Evolutionary conservation across 2,797 vertebrate genomes (phyloP).

Genomic region (Glossophaga mutica): DNA sequence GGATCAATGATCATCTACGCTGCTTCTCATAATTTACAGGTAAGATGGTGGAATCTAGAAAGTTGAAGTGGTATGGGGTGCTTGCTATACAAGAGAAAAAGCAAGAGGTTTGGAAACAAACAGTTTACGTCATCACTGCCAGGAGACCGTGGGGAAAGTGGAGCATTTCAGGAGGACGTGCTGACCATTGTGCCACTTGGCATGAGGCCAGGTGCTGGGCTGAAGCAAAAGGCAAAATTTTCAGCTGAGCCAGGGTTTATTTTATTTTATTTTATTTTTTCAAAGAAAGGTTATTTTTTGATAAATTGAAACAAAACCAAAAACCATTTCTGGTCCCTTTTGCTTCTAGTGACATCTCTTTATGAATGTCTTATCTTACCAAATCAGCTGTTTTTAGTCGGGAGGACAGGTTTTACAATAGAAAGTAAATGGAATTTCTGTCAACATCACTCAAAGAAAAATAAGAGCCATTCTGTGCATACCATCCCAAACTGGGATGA

Average conservation of each 20-base stretch:
- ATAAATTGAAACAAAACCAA: not conserved
- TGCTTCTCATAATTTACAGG: not conserved
- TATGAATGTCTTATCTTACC: not conserved
- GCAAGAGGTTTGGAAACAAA: not conserved
- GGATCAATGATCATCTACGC: not conserved
- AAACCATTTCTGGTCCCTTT: not conserved
- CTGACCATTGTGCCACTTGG: not conserved
- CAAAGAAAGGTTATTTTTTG: slow-evolving; percentile 11
- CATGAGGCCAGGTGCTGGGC: not conserved
- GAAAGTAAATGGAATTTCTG: not conserved
- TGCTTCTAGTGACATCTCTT: not conserved
- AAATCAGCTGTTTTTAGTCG: not conserved
- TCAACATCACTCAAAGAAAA: slow-evolving; percentile 4
- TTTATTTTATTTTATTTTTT: not conserved
- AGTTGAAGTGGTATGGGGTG: not conserved
- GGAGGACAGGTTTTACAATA: slow-evolving; percentile 33
- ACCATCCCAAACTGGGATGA: not conserved
- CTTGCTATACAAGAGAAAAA: not conserved
- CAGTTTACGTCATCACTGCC: not conserved
- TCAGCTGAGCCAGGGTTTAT: not conserved
- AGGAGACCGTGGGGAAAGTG: not conserved
- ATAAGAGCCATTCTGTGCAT: not conserved
- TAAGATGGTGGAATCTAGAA: not conserved
- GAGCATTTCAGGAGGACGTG: not conserved
- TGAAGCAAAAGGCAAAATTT: not conserved